Evolutionary conservation across 2,888 invertebrate genomes (phyloP), one percentile per base, ranked within the genome.

Genomic region (Noctuana brunneofusca): DNA sequence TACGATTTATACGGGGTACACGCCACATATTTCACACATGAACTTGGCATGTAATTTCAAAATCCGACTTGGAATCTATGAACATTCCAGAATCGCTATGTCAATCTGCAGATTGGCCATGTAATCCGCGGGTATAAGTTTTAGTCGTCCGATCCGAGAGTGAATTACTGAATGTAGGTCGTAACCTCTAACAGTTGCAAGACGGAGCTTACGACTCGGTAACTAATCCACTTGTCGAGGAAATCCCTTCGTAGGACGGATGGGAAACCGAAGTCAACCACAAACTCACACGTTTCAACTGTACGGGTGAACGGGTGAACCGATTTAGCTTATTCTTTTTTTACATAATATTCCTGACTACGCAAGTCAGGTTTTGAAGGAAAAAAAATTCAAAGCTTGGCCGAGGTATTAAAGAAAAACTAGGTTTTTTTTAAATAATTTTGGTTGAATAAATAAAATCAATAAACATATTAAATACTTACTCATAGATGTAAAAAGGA

Each of bases 71-170:
- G 9, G 43, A 52, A 41, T 58, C 49, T 41, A 58, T 20, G 11
- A 57, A 63, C 53, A 64, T 55, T 54, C 57, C 41, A 57, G 53
- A 63, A 43, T 56, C 50, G 56, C 56, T 63, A 8, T 38, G 38
- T 59, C 69, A 69, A 71, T 72, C 68, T 65, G 56, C 59, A 64
- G 67, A 66, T 69, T 67, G 67, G 66, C 65, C 63, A 70, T 66
- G 74, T 84, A 84, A 85, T 84, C 84, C 78, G 71, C 72, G 75
- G 75, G 76, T 83, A 81, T 82, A 79, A 85, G 80, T 80, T 76
- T 79, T 74, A 75, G 76, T 73, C 70, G 74, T 75, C 75, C 75
- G 76, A 78, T 77, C 70, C 70, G 68, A 60, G 67, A 73, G 60
- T 64, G 66, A 65, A 64, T 71, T 68, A 67, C 64, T 58, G 57